Conservation (phyloP, 1,140 invertebrate genomes). For the Drosophila mojavensis region DNA sequence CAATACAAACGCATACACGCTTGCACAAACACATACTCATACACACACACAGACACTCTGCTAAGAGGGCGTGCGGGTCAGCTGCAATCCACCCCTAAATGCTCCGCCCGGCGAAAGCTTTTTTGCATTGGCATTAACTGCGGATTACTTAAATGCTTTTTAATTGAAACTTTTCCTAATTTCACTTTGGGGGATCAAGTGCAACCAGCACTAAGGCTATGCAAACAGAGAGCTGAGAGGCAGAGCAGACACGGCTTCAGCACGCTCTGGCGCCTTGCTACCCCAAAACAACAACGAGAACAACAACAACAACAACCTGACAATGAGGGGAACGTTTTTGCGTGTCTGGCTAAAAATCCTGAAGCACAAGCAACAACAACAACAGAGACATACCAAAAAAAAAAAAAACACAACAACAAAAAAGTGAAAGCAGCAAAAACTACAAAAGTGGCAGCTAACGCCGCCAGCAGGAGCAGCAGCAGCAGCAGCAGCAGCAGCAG, state of each 20-base stretch:
- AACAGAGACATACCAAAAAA: not conserved
- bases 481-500: slow-evolving; percentile 21
- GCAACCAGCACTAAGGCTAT: slow-evolving; percentile 69
- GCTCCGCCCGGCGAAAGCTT: slow-evolving; percentile 43
- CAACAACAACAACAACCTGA: slow-evolving; percentile 12
- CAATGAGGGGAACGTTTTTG: slow-evolving; percentile 70
- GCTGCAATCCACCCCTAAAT: slow-evolving; percentile 53
- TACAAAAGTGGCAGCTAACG: slow-evolving; percentile 56
- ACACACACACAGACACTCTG: slow-evolving; percentile 1
- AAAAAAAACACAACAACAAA: slow-evolving; percentile 6
- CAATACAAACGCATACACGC: slow-evolving; percentile 29
- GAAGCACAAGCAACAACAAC: slow-evolving; percentile 41
- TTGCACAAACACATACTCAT: slow-evolving; percentile 7
- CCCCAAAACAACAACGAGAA: slow-evolving; percentile 35
- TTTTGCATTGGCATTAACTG: slow-evolving; percentile 68
- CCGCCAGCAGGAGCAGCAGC: slow-evolving; percentile 42
- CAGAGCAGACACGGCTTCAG: slow-evolving; percentile 27
- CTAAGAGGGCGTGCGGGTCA: slow-evolving; percentile 19
- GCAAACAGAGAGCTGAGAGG: slow-evolving; percentile 52
- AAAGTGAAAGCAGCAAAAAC: slow-evolving; percentile 80
- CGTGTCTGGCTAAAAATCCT: slow-evolving; percentile 71
- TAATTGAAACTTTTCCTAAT: slow-evolving; percentile 83
- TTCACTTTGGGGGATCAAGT: slow-evolving; percentile 82
- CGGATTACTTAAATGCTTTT: slow-evolving; percentile 83
- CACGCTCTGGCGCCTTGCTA: slow-evolving; percentile 77